Evolutionary conservation across 2,888 invertebrate genomes (phyloP).

Genomic region (Lepidochitona cinerea): DNA sequence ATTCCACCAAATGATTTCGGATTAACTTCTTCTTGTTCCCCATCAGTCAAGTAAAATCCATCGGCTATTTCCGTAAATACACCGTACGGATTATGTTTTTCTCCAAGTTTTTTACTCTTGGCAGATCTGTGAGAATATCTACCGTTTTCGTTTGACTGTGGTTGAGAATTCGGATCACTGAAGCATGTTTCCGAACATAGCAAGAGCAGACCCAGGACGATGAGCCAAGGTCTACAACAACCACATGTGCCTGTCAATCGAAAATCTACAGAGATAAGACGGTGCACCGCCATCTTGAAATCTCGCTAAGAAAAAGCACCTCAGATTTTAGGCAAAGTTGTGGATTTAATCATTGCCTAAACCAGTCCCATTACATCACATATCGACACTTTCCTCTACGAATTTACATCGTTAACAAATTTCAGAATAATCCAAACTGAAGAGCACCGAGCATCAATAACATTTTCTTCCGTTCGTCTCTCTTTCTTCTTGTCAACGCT

Average conservation of each 20-base stretch:
- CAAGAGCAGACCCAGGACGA: background rate
- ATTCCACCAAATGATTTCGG: constrained; percentile 64
- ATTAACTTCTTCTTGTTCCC: constrained; percentile 53
- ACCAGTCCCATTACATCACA: background rate
- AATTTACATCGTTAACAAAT: background rate
- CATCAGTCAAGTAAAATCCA: constrained; percentile 55
- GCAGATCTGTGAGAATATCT: background rate
- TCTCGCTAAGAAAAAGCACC: background rate
- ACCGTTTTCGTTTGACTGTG: background rate
- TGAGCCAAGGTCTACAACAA: background rate
- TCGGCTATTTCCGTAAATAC: constrained; percentile 21
- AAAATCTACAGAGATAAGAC: background rate
- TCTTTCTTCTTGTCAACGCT: constrained; percentile 4
- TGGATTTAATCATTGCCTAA: background rate
- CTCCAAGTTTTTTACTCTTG: background rate
- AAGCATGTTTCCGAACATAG: background rate
- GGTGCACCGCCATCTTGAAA: constrained; percentile 1
- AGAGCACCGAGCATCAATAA: background rate
- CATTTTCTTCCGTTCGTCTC: background rate
- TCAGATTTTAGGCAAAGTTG: background rate
- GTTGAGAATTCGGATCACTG: background rate
- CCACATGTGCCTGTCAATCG: background rate
- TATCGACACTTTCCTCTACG: background rate
- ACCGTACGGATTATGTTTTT: background rate
- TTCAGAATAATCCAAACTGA: background rate